Percentiles rank a stretch among this genome's conserved stretches.
Evolutionary conservation across 2,797 vertebrate genomes (phyloP).

Genomic region (Mus caroli): DNA sequence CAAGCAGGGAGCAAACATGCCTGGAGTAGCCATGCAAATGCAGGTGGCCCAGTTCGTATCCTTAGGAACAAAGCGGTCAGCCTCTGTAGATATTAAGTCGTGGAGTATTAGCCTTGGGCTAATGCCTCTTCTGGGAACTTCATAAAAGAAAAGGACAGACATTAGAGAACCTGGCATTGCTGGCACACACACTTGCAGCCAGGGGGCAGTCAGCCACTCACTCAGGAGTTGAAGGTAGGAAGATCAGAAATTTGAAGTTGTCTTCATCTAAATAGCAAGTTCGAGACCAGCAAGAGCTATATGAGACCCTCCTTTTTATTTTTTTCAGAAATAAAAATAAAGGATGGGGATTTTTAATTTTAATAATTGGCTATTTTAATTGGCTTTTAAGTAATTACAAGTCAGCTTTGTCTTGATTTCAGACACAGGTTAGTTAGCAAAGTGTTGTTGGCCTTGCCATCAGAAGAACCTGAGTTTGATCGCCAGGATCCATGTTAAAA

Average conservation of each 20-base stretch:
- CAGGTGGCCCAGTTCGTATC: neutral
- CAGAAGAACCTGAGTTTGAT: neutral
- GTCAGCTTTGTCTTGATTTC: conserved; percentile 2
- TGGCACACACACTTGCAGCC: neutral
- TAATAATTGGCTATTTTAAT: neutral
- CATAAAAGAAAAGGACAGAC: neutral
- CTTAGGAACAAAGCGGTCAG: neutral
- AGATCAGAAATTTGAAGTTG: neutral
- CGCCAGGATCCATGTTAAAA: neutral
- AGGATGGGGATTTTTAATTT: neutral
- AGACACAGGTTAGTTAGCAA: too few species aligned
- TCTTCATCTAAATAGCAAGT: neutral
- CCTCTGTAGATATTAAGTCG: neutral
- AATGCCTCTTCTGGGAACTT: neutral
- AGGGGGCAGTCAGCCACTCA: neutral
- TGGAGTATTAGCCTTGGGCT: neutral
- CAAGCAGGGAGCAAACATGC: neutral
- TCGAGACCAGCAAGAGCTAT: neutral
- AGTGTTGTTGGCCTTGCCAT: neutral
- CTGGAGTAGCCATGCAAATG: neutral
- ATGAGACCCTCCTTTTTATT: neutral
- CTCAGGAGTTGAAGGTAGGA: neutral
- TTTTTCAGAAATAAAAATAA: neutral
- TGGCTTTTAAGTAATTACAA: neutral
- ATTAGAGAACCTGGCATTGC: neutral